Conservation (phyloP, 1,140 invertebrate species). For the Saccostrea cuccullata region DNA sequence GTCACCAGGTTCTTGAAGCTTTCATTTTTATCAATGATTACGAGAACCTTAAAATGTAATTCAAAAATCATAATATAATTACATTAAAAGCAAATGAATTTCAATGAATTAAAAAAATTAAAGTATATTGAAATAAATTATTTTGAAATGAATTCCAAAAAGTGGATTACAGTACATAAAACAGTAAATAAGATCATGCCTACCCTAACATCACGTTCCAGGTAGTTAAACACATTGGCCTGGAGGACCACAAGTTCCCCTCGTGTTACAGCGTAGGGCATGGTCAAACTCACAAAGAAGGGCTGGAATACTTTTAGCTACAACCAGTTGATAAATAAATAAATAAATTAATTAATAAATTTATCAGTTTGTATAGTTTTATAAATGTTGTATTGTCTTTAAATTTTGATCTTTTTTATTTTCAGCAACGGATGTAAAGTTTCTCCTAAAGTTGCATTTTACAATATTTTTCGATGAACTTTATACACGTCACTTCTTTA, state of each 20-base stretch:
- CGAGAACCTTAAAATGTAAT: constrained; percentile 45
- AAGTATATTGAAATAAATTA: not conserved
- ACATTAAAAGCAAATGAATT: not conserved
- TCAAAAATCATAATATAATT: no score
- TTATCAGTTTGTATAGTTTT: no score
- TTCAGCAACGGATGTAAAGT: no score
- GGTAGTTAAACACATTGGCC: constrained; percentile 95
- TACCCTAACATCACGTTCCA: constrained; percentile 85
- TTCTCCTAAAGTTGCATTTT: no score
- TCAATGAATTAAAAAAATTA: not conserved
- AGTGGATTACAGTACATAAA: not conserved
- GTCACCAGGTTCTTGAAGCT: constrained; percentile 48
- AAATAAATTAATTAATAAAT: not conserved
- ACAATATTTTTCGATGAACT: no score
- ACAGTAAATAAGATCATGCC: constrained; percentile 6
- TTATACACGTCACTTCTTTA: no score
- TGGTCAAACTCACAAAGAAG: constrained; percentile 90
- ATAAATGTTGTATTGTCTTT: no score
- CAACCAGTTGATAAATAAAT: constrained; percentile 45
- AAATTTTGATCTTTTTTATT: no score
- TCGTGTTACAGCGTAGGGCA: constrained; percentile 93
- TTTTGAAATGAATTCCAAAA: not conserved
- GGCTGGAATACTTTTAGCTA: constrained; percentile 91
- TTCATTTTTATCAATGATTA: constrained; percentile 47
- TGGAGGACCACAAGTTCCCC: constrained; percentile 95